Evolutionary conservation across 2,797 vertebrate species (phyloP).

Genomic region (Phrynocephalus forsythii): DNA sequence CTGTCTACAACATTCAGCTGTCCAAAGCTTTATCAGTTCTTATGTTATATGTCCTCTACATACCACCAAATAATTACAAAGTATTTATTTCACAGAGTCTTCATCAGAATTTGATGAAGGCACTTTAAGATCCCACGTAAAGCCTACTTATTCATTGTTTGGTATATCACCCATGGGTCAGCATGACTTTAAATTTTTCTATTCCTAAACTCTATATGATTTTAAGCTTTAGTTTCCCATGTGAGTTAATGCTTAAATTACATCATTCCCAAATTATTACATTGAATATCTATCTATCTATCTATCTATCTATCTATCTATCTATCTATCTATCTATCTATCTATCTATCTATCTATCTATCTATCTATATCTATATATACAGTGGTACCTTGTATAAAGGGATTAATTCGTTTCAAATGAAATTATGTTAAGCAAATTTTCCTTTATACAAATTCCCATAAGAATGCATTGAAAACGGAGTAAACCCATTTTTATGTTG

Average conservation of each 20-base stretch:
- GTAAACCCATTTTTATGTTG: too few relatives aligned
- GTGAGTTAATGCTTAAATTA: constrained; percentile 46
- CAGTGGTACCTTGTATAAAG: not conserved
- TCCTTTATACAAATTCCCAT: too few relatives aligned
- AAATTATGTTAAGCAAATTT: too few relatives aligned
- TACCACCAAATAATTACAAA: not conserved
- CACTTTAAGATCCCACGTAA: constrained; percentile 9
- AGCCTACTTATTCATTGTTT: constrained; percentile 31
- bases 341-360: too few relatives aligned
- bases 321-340: too few relatives aligned
- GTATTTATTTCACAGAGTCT: constrained; percentile 26
- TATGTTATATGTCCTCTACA: not conserved
- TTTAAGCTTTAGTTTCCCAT: constrained; percentile 37
- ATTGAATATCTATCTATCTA: too few relatives aligned
- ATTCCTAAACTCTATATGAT: constrained; percentile 32
- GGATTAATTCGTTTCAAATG: too few relatives aligned
- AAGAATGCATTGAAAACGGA: too few relatives aligned
- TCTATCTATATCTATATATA: too few relatives aligned
- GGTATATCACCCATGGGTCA: constrained; percentile 35
- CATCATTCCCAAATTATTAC: constrained; percentile 41
- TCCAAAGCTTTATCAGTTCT: constrained; percentile 1
- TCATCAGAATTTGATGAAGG: constrained; percentile 30
- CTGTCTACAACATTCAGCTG: not conserved
- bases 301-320: too few relatives aligned
- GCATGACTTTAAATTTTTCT: constrained; percentile 42